Evolutionary conservation across 2,113 vertebrate species (phyloP), one percentile per base, ranked within the genome.

Genomic region (Podarcis muralis): DNA sequence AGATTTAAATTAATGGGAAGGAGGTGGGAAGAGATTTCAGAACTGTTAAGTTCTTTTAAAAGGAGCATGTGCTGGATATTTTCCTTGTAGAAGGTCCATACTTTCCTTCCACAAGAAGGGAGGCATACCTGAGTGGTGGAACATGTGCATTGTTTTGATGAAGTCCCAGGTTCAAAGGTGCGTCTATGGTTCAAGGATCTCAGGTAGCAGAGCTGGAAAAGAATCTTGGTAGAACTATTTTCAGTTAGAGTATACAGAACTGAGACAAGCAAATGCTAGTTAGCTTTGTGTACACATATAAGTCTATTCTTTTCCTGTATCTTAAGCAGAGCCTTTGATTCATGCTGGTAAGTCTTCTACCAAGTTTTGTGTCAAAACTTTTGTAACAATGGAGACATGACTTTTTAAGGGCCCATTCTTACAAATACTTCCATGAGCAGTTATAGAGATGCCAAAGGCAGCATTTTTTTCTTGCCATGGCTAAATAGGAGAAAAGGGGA

Each of bases 331-430:
- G n/a, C 66, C 13, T 20, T 84, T 43, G 18, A 71, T 30, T 69
- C 53, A 22, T 71, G 40, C 27, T 9, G 27, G 18, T 84, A 71
- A 27, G n/a, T 6, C 40, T 90, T 16, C 30, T 35, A 79, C 89
- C 87, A 43, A 48, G 48, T 48, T 48, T 83, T 62, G 59, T 78
- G 37, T 81, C 18, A 0, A 62, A 87, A 79, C 32, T 2, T 89
- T 84, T 35, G 3, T 81, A 71, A 35, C 86, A 48, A 87, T 84
- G 72, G 80, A 13, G 25, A 81, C 53, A 79, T 87, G 35, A 86
- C 59, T 84, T 81, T 43, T 69, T 48, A 83, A 78, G 32, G 12
- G 62, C 35, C 35, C 30, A 4, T 69, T 83, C 35, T 69, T 43
- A 69, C 68, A 83, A 48, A 83, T 35, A 66, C 22, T 66, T 66